A percentile compares a stretch with the other conserved stretches of the same genome.
Evolutionary conservation across 2,797 vertebrate genomes (phyloP).

Genomic region (Gephyroberyx darwinii): DNA sequence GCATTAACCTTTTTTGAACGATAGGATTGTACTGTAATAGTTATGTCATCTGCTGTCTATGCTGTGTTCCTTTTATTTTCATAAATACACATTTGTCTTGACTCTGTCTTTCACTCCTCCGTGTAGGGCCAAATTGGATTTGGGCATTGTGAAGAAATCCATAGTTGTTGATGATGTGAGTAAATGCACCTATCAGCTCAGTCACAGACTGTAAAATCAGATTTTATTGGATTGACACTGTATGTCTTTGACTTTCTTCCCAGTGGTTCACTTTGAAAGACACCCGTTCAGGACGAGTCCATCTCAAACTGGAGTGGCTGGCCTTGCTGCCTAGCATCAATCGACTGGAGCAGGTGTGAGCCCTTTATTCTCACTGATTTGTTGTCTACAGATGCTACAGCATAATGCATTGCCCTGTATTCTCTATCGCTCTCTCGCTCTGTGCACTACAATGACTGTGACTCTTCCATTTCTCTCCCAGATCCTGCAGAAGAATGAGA

Average conservation of each 20-base stretch:
- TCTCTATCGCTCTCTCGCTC: not conserved
- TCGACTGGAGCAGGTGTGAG: constrained; percentile 85
- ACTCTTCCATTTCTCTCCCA: constrained; percentile 51
- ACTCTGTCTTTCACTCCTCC: not conserved
- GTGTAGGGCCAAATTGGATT: constrained; percentile 88
- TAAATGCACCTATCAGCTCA: not conserved
- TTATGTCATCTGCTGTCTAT: not conserved
- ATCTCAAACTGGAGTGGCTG: constrained; percentile 91
- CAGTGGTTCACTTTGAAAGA: constrained; percentile 92
- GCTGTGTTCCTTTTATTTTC: not conserved
- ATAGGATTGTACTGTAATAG: not conserved
- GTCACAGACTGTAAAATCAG: too few species aligned
- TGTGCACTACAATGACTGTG: not conserved
- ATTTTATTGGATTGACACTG: not conserved
- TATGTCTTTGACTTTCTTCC: constrained; percentile 18
- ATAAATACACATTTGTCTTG: not conserved
- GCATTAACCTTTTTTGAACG: not conserved
- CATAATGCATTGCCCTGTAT: not conserved
- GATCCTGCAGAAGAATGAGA: constrained; percentile 87
- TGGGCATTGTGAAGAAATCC: constrained; percentile 88
- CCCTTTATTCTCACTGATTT: constrained; percentile 6
- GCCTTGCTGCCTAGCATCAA: constrained; percentile 81
- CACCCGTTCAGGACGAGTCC: constrained; percentile 84
- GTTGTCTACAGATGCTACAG: not conserved
- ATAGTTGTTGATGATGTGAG: constrained; percentile 87